These are phyloP conservation scores for Arnoldichthys spilopterus DNA, from an alignment of 2,797 vertebrate genomes.

Conservation along the genomic window DNA sequence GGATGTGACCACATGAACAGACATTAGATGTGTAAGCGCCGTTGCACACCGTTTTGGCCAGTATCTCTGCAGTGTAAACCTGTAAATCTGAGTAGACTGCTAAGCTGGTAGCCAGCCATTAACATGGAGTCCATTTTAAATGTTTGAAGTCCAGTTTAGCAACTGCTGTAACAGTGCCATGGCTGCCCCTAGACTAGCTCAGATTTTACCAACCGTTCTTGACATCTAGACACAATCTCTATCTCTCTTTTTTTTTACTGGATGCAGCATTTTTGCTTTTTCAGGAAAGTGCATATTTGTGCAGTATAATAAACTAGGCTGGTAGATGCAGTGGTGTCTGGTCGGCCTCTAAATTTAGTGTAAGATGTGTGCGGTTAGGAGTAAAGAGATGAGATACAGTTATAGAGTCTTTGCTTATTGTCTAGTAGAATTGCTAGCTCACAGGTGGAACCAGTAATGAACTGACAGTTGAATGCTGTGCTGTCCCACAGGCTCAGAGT, in stretches of 20 bases:
- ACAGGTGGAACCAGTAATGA: slow-evolving; percentile 47
- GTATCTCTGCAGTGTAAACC: background rate
- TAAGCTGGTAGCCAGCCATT: background rate
- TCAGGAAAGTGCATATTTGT: background rate
- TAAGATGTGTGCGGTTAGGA: background rate
- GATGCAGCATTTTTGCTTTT: background rate
- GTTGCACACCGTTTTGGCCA: no score
- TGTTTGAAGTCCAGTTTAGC: background rate
- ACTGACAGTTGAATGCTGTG: slow-evolving; percentile 32
- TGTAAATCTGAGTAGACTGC: background rate
- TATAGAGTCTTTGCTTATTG: slow-evolving; percentile 2
- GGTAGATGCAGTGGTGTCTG: slow-evolving; percentile 4
- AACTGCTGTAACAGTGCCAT: background rate
- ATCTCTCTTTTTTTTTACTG: background rate
- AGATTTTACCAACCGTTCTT: background rate
- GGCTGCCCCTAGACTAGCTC: background rate
- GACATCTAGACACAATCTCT: background rate
- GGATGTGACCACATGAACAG: background rate
- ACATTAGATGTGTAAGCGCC: background rate
- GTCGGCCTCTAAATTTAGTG: background rate
- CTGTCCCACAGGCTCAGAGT: slow-evolving; percentile 41
- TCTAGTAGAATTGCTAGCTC: slow-evolving; percentile 27
- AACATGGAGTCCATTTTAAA: background rate
- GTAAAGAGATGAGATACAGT: background rate
- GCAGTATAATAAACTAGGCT: slow-evolving; percentile 9